phyloP scores from a whole-genome alignment of 2,113 vertebrate species.

The Chascanopsetta lugubris region DNA sequence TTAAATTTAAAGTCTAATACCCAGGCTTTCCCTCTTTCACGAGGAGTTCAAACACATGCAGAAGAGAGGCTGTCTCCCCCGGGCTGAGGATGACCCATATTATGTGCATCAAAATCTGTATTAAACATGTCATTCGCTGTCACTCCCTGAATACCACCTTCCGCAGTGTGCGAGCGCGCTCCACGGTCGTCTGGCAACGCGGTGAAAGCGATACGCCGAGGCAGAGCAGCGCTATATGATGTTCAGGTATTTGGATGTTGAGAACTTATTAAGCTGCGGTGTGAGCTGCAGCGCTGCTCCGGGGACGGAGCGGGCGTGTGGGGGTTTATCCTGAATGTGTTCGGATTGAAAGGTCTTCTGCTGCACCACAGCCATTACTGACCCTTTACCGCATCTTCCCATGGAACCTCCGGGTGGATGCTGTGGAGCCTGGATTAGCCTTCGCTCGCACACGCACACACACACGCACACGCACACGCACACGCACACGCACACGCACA shows the following conservation, averaged over 20 bases:
- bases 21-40: conserved; percentile 12
- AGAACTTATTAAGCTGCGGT: background rate
- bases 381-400: conserved; percentile 22
- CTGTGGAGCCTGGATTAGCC: conserved; percentile 42
- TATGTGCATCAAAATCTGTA: conserved; percentile 25
- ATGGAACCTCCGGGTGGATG: conserved; percentile 27
- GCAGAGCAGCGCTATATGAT: background rate
- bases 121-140: conserved; percentile 26
- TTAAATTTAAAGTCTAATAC: background rate
- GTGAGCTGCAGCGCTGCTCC: background rate
- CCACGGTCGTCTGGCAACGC: background rate
- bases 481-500: conserved; percentile 24
- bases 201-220: background rate
- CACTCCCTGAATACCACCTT: conserved; percentile 3
- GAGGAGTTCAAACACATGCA: conserved; percentile 16
- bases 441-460: conserved; percentile 5
- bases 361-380: conserved; percentile 14
- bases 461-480: conserved; percentile 25
- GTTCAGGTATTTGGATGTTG: background rate
- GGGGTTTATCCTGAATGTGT: conserved; percentile 3
- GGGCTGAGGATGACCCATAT: conserved; percentile 25
- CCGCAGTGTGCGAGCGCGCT: background rate
- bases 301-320: background rate
- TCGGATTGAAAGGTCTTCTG: conserved; percentile 12
- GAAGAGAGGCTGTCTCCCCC: background rate